These are phyloP conservation scores for Ascidia mentula DNA, from an alignment of 23 tunicate species.

Conservation along the genomic window DNA sequence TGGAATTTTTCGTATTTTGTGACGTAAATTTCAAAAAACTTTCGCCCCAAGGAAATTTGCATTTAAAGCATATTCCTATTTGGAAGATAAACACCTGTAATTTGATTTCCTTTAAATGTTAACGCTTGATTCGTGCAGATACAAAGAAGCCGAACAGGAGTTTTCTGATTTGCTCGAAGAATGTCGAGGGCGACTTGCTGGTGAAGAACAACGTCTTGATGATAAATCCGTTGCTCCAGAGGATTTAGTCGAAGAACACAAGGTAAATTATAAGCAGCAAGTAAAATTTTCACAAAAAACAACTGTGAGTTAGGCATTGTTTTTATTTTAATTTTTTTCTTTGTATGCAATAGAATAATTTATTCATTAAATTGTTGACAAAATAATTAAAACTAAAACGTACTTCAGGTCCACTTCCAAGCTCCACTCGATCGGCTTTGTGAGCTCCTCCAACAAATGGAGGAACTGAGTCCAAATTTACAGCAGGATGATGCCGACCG, in stretches of 20 bases:
- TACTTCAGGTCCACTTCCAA: constrained; percentile 29
- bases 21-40: neutral
- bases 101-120: neutral
- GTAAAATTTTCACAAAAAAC: no score
- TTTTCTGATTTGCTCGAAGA: constrained; percentile 18
- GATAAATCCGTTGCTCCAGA: constrained; percentile 19
- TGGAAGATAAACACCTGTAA: neutral
- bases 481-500: constrained; percentile 13
- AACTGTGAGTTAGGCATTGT: no score
- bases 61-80: neutral
- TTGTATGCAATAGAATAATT: no score
- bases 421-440: constrained; percentile 32
- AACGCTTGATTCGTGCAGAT: constrained; percentile 2
- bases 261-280: no score
- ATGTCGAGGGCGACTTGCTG: constrained; percentile 29
- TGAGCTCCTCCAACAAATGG: constrained; percentile 40
- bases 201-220: constrained; percentile 37
- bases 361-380: no score
- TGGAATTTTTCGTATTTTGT: no score
- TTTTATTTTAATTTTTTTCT: no score
- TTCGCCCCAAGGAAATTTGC: neutral
- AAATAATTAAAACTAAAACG: no score
- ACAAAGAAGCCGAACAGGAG: constrained; percentile 55
- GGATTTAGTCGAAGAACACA: constrained; percentile 43
- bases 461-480: constrained; percentile 23